Percentiles rank a stretch among this genome's conserved stretches.
phyloP scores from a whole-genome alignment of 2,797 vertebrate genomes.

The Hybognathus amarus region DNA sequence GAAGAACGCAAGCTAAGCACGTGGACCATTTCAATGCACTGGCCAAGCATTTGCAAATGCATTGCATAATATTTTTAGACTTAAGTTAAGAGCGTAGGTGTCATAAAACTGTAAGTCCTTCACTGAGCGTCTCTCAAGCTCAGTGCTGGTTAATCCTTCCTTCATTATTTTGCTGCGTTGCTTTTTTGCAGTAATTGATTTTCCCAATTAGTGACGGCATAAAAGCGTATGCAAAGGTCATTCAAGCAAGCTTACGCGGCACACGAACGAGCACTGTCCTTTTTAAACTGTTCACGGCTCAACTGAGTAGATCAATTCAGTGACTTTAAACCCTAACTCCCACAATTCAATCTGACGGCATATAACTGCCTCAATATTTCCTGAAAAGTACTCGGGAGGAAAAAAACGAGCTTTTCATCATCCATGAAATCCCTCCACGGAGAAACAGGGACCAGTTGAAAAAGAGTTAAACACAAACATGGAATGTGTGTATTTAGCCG shows the following conservation, averaged over 20 bases:
- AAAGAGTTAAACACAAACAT: not conserved
- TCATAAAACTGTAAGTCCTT: not conserved
- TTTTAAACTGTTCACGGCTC: not conserved
- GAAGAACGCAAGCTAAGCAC: not conserved
- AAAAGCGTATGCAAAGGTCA: conserved; percentile 4
- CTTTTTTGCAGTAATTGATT: conserved; percentile 12
- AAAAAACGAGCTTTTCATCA: not conserved
- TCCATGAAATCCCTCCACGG: not conserved
- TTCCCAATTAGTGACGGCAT: not conserved
- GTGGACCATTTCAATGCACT: not conserved
- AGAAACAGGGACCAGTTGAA: not conserved
- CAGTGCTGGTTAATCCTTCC: not conserved
- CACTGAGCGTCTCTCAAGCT: not conserved
- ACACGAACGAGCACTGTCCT: not conserved
- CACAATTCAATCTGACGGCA: not conserved
- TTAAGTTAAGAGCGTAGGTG: not conserved
- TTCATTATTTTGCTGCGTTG: not conserved
- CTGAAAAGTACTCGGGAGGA: not conserved
- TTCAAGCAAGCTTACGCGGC: not conserved
- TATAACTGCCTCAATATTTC: not conserved
- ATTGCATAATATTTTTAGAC: not conserved
- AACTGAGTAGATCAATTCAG: not conserved
- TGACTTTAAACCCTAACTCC: not conserved
- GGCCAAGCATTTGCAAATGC: not conserved
- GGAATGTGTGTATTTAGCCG: not conserved